Conservation (phyloP, 2,797 vertebrate species). For the Prunella strophiata region DNA sequence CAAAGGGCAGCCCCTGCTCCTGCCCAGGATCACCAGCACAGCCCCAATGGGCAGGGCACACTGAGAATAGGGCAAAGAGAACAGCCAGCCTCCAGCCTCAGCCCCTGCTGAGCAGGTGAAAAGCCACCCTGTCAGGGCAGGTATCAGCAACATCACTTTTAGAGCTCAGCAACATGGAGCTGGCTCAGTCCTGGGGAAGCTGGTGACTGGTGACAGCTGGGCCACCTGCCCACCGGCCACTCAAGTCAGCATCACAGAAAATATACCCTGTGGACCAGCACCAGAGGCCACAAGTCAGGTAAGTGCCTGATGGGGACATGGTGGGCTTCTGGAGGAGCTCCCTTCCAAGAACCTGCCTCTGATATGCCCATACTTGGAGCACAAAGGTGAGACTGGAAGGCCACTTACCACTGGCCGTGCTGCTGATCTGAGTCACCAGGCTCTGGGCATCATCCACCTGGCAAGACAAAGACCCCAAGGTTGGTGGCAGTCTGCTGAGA, state of each 20-base stretch:
- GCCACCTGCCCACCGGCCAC: fast-evolving
- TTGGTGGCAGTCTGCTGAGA: background rate
- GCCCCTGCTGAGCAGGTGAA: background rate
- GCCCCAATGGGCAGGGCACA: too few relatives aligned
- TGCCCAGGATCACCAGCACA: too few relatives aligned
- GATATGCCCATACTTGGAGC: background rate
- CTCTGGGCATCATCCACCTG: background rate
- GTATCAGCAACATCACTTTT: background rate
- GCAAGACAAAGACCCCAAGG: background rate
- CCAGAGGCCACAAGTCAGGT: background rate
- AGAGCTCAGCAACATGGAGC: background rate
- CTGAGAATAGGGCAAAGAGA: background rate
- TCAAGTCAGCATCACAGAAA: background rate
- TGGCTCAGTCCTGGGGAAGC: background rate
- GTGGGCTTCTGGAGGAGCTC: background rate
- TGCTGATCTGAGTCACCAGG: constrained; percentile 7
- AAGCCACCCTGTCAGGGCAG: background rate
- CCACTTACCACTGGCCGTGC: background rate
- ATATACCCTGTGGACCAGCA: background rate
- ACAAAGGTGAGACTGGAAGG: background rate
- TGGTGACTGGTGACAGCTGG: background rate
- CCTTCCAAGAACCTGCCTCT: background rate
- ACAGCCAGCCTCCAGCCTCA: background rate
- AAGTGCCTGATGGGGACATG: background rate
- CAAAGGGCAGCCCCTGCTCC: too few relatives aligned